Evolutionary conservation across 2,888 invertebrate species (phyloP).

Genomic region (Archips xylosteana): DNA sequence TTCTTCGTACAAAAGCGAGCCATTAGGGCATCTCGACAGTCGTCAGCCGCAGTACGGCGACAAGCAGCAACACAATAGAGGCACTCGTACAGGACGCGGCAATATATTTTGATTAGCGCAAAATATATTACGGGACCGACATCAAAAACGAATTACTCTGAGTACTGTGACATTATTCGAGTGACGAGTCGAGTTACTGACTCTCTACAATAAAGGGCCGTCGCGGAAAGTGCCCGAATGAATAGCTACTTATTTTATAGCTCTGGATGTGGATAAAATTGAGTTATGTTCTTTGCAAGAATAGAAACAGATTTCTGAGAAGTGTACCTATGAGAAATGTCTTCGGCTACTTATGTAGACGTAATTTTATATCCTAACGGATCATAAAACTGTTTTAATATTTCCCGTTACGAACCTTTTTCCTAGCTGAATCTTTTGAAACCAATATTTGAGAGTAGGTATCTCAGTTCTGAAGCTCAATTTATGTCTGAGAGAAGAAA

Average conservation of each 20-base stretch:
- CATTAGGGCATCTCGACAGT: slow-evolving; percentile 38
- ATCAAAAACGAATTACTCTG: slow-evolving; percentile 71
- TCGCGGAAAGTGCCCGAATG: slow-evolving; percentile 51
- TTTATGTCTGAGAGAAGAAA: background rate
- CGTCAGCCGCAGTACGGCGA: slow-evolving; percentile 34
- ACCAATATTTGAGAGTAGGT: background rate
- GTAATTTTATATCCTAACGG: background rate
- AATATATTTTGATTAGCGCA: slow-evolving; percentile 72
- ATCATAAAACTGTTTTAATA: background rate
- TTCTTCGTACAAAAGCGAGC: slow-evolving; percentile 31
- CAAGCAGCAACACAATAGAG: slow-evolving; percentile 52
- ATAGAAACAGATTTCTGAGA: slow-evolving; percentile 19
- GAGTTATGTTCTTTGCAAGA: slow-evolving; percentile 33
- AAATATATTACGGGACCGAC: slow-evolving; percentile 65
- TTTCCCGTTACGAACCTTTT: background rate
- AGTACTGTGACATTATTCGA: slow-evolving; percentile 65
- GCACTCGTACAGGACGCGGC: slow-evolving; percentile 56
- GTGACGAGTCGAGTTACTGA: slow-evolving; percentile 55
- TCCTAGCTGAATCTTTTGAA: background rate
- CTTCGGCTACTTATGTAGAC: background rate
- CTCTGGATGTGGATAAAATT: slow-evolving; percentile 37
- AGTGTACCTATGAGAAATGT: background rate
- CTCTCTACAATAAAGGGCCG: slow-evolving; percentile 58
- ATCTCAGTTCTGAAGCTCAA: background rate
- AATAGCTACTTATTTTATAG: slow-evolving; percentile 42